A percentile compares a stretch with the other conserved stretches of the same genome.
Evolutionary conservation across 2,113 vertebrate species (phyloP).

Genomic region (Isurus oxyrinchus): DNA sequence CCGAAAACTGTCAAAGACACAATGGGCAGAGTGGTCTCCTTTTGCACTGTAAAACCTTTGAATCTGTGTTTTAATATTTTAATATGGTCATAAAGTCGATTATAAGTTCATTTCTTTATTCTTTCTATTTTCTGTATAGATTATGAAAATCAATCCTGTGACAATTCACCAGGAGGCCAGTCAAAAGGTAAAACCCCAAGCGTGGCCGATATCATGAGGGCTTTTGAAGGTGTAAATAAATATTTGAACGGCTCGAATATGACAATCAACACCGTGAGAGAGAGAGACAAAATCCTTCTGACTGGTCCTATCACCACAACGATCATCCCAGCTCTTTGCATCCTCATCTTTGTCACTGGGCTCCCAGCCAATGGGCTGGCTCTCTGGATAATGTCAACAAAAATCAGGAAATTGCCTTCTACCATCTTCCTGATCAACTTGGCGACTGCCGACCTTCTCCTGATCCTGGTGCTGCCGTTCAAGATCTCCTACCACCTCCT

Average conservation of each 20-base stretch:
- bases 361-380: slow-evolving; percentile 73
- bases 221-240: accelerated
- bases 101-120: background rate
- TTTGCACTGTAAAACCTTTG: background rate
- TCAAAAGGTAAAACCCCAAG: background rate
- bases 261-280: slow-evolving; percentile 39
- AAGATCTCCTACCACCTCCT: slow-evolving; percentile 71
- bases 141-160: background rate
- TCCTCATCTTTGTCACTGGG: slow-evolving; percentile 58
- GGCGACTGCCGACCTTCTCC: slow-evolving; percentile 65
- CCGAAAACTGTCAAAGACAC: too few species aligned
- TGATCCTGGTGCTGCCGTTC: slow-evolving; percentile 66
- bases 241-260: background rate
- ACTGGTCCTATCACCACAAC: slow-evolving; percentile 47
- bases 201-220: background rate
- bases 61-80: background rate
- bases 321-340: slow-evolving; percentile 66
- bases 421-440: slow-evolving; percentile 76
- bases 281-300: slow-evolving; percentile 41
- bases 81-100: background rate
- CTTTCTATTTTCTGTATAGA: background rate
- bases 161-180: slow-evolving; percentile 36
- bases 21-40: background rate
- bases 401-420: slow-evolving; percentile 60
- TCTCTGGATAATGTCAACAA: slow-evolving; percentile 68